Evolutionary conservation across 2,113 vertebrate genomes (phyloP).

Genomic region (Siniperca chuatsi): DNA sequence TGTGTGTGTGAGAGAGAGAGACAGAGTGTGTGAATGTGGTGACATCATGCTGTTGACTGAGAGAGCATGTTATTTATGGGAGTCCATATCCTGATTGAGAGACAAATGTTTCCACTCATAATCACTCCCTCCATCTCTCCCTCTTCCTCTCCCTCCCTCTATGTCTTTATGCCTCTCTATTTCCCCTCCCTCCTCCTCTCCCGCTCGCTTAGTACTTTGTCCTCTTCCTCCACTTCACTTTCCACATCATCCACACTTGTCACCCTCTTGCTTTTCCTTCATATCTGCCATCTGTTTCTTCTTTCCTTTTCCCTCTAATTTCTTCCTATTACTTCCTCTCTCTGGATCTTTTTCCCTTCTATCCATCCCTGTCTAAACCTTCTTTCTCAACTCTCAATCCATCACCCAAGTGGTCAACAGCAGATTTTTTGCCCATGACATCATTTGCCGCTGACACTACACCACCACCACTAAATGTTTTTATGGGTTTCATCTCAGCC

Average conservation of each 20-base stretch:
- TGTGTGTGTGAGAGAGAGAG: constrained; percentile 4
- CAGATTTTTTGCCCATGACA: constrained; percentile 64
- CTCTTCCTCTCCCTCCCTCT: background rate
- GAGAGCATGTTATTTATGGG: constrained; percentile 69
- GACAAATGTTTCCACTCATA: constrained; percentile 66
- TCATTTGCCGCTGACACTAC: constrained; percentile 47
- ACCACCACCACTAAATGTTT: constrained; percentile 38
- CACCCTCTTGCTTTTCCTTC: background rate
- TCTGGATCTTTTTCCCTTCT: background rate
- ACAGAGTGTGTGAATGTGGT: constrained; percentile 35
- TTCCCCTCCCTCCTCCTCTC: constrained; percentile 10
- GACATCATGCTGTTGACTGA: constrained; percentile 67
- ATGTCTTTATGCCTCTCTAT: constrained; percentile 9
- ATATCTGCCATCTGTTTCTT: background rate
- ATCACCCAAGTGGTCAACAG: constrained; percentile 47
- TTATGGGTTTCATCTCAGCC: constrained; percentile 32
- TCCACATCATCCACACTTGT: constrained; percentile 20
- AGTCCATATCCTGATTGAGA: constrained; percentile 77
- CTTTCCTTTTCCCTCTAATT: background rate
- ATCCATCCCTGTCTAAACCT: constrained; percentile 14
- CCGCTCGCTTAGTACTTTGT: background rate
- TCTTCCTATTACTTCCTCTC: constrained; percentile 11
- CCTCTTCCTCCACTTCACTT: constrained; percentile 16
- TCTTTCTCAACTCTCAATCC: constrained; percentile 30
- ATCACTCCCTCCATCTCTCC: constrained; percentile 48